A percentile compares a stretch with the other conserved stretches of the same genome.
These are phyloP conservation scores for Pseudolaguvia tuberculata DNA, from an alignment of 2,113 vertebrate genomes.

Conservation along the genomic window DNA sequence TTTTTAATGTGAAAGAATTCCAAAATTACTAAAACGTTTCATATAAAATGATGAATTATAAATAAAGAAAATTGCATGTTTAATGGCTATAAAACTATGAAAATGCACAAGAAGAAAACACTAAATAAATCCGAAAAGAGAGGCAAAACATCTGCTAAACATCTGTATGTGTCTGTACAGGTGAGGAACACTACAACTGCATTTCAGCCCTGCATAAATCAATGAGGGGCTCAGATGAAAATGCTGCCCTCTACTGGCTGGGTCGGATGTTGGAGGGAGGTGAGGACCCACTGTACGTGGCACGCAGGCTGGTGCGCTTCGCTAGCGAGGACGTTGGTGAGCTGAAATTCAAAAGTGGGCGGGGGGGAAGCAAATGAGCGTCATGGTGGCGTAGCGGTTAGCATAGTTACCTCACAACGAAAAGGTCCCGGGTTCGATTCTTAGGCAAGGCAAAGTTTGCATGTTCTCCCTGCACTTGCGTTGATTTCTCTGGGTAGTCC, in stretches of 20 bases:
- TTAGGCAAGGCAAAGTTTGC: too few species aligned
- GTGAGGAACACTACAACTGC: slow-evolving; percentile 96
- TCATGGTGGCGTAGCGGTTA: too few species aligned
- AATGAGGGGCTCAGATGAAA: slow-evolving; percentile 90
- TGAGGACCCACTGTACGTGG: slow-evolving; percentile 91
- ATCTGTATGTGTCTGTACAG: slow-evolving; percentile 57
- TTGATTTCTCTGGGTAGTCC: too few species aligned
- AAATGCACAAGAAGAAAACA: neutral
- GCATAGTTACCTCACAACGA: too few species aligned
- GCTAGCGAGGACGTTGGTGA: slow-evolving; percentile 94
- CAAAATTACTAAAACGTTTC: too few species aligned
- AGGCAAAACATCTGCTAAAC: neutral
- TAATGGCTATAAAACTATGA: neutral
- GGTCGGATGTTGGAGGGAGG: slow-evolving; percentile 97
- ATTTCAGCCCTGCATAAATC: slow-evolving; percentile 96
- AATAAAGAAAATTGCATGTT: neutral
- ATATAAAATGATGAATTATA: too few species aligned
- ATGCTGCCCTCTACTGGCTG: slow-evolving; percentile 93
- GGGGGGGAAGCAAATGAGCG: too few species aligned
- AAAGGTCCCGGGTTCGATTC: too few species aligned
- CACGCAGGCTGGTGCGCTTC: slow-evolving; percentile 88
- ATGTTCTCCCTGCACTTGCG: too few species aligned
- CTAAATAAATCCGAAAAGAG: neutral
- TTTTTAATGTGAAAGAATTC: too few species aligned
- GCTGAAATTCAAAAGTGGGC: too few species aligned